Percentiles rank a stretch among this genome's conserved stretches.
phyloP scores from a whole-genome alignment of 2,888 invertebrate species.

The Auanema freiburgensis region DNA sequence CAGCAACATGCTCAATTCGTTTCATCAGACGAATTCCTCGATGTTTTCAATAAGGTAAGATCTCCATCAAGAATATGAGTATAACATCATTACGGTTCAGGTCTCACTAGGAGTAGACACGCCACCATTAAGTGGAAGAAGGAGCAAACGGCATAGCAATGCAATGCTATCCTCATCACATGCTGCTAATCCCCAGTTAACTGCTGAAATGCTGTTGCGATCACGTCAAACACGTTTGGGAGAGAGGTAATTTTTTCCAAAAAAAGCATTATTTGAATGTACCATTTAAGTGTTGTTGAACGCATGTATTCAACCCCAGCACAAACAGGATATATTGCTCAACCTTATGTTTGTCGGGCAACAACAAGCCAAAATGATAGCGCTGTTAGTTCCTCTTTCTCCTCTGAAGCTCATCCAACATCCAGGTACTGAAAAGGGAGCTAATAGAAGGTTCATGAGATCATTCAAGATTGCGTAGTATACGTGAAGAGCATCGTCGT shows the following conservation, averaged over 20 bases:
- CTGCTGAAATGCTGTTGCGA: constrained; percentile 43
- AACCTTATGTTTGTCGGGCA: constrained; percentile 55
- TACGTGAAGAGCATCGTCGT: constrained; percentile 43
- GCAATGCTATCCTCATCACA: too few species aligned
- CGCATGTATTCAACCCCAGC: constrained; percentile 43
- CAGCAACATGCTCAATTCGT: constrained; percentile 53
- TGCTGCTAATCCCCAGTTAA: constrained; percentile 28
- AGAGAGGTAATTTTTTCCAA: not conserved
- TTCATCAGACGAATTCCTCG: constrained; percentile 53
- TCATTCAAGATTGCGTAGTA: constrained; percentile 27
- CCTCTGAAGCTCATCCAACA: constrained; percentile 35
- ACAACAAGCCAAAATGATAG: constrained; percentile 58
- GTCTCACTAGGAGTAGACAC: not conserved
- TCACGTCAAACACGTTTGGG: constrained; percentile 37
- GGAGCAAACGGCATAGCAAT: constrained; percentile 9
- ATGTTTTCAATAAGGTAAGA: constrained; percentile 48
- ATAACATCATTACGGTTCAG: too few species aligned
- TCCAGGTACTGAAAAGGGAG: constrained; percentile 3
- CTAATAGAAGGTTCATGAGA: not conserved
- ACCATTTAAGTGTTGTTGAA: constrained; percentile 46
- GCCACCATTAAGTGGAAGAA: not conserved
- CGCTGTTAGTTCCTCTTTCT: constrained; percentile 57
- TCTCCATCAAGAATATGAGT: not conserved
- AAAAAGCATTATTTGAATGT: constrained; percentile 1
- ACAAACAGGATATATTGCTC: constrained; percentile 19